phyloP scores from a whole-genome alignment of 2,888 invertebrate species.

The Busseola fusca region DNA sequence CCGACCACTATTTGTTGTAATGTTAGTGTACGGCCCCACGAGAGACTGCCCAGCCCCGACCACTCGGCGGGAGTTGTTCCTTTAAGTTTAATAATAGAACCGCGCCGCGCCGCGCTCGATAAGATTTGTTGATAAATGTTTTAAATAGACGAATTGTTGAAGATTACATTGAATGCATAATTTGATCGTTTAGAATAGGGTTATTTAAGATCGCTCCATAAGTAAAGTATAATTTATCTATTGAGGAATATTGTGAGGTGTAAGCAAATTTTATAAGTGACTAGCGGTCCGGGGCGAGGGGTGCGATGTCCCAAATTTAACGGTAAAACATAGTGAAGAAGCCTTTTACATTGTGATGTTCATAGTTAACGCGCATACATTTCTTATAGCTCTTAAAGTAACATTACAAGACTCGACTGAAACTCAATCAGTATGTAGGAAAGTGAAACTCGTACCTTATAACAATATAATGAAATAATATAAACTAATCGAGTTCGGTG shows the following conservation, averaged over 20 bases:
- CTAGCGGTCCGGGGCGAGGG: constrained; percentile 82
- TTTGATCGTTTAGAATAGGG: constrained; percentile 88
- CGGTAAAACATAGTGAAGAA: constrained; percentile 80
- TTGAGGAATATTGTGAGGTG: constrained; percentile 83
- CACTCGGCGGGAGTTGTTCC: constrained; percentile 71
- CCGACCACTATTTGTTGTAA: constrained; percentile 75
- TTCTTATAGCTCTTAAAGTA: constrained; percentile 82
- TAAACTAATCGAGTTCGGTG: constrained; percentile 79
- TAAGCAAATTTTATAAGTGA: constrained; percentile 84
- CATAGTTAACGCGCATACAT: constrained; percentile 85
- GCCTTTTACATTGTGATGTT: constrained; percentile 87
- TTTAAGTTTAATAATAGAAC: constrained; percentile 78
- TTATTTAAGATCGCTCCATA: constrained; percentile 89
- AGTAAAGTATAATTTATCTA: constrained; percentile 88
- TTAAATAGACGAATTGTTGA: constrained; percentile 86
- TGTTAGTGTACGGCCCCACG: constrained; percentile 80
- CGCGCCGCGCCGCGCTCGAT: constrained; percentile 70
- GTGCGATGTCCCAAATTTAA: constrained; percentile 84
- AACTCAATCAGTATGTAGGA: constrained; percentile 79
- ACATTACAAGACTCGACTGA: constrained; percentile 82
- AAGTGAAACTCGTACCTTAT: constrained; percentile 80
- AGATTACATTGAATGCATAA: constrained; percentile 85
- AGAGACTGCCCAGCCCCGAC: constrained; percentile 70
- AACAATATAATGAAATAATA: constrained; percentile 75
- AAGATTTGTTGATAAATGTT: constrained; percentile 84